Conservation (phyloP, 2,888 invertebrate genomes). For the Tolmerus cingulatus region DNA sequence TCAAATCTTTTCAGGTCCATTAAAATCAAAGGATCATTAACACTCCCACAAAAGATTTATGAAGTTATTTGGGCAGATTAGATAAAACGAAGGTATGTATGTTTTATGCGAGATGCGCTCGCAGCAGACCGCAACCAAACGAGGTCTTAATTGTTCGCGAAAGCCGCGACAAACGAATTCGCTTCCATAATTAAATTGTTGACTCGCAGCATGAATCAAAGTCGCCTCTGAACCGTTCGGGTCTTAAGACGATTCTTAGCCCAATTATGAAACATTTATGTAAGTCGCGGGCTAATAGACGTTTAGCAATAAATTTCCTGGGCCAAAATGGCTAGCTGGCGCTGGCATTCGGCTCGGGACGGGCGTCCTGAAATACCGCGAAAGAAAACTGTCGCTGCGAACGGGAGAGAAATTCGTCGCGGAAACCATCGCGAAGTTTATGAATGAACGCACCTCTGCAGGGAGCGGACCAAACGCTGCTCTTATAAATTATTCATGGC, state of each 20-base stretch:
- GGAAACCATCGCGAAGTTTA: slow-evolving; percentile 31
- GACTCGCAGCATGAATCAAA: neutral
- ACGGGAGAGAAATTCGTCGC: slow-evolving; percentile 14
- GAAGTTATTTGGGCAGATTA: neutral
- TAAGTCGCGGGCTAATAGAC: neutral
- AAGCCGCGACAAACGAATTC: neutral
- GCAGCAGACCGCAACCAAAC: neutral
- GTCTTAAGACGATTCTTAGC: neutral
- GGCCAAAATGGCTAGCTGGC: neutral
- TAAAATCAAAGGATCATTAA: neutral
- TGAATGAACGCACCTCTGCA: slow-evolving; percentile 21
- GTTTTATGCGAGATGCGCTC: neutral
- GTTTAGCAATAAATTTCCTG: neutral
- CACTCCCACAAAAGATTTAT: neutral
- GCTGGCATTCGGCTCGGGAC: neutral
- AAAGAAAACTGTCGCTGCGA: neutral
- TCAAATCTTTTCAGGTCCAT: neutral
- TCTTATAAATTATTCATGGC: slow-evolving; percentile 36
- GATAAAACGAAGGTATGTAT: neutral
- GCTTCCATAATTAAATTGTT: neutral
- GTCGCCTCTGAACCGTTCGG: neutral
- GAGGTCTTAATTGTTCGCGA: neutral
- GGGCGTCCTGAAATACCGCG: neutral
- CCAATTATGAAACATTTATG: neutral
- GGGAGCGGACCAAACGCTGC: slow-evolving; percentile 19